These are phyloP conservation scores for Hylaeus volcanicus DNA, from an alignment of 1,140 invertebrate genomes.

Conservation along the genomic window DNA sequence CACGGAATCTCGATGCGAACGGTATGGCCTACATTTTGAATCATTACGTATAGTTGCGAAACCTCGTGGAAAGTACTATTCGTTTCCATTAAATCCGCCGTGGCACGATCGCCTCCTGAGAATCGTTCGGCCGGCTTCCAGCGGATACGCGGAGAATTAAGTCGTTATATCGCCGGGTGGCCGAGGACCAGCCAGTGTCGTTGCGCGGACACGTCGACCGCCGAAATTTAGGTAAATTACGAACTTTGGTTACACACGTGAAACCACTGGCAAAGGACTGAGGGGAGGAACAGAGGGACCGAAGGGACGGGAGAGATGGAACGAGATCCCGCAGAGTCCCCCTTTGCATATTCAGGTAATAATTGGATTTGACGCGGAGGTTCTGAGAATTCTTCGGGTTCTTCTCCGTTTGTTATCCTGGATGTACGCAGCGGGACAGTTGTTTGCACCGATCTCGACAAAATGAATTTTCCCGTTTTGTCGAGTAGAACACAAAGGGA, in stretches of 20 bases:
- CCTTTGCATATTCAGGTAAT: constrained; percentile 25
- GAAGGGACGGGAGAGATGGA: not conserved
- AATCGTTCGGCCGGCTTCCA: constrained; percentile 27
- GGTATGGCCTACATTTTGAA: constrained; percentile 28
- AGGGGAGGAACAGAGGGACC: not conserved
- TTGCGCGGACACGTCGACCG: not conserved
- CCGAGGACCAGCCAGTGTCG: constrained; percentile 8
- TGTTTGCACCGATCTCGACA: no score
- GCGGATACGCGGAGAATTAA: constrained; percentile 52
- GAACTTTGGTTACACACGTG: constrained; percentile 51
- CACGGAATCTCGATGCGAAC: not conserved
- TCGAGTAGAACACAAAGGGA: no score
- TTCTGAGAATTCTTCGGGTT: not conserved
- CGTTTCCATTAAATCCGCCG: constrained; percentile 58
- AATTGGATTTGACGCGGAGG: constrained; percentile 42
- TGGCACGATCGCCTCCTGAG: constrained; percentile 48
- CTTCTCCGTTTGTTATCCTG: not conserved
- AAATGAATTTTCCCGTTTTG: no score
- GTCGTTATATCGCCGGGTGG: constrained; percentile 41
- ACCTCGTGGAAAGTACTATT: constrained; percentile 53
- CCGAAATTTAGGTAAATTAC: constrained; percentile 58
- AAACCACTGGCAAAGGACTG: no score
- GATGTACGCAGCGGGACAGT: no score
- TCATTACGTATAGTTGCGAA: constrained; percentile 7
- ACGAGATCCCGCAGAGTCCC: constrained; percentile 22